phyloP scores from a whole-genome alignment of 2,797 vertebrate species.

The Sebastes diaconus region DNA sequence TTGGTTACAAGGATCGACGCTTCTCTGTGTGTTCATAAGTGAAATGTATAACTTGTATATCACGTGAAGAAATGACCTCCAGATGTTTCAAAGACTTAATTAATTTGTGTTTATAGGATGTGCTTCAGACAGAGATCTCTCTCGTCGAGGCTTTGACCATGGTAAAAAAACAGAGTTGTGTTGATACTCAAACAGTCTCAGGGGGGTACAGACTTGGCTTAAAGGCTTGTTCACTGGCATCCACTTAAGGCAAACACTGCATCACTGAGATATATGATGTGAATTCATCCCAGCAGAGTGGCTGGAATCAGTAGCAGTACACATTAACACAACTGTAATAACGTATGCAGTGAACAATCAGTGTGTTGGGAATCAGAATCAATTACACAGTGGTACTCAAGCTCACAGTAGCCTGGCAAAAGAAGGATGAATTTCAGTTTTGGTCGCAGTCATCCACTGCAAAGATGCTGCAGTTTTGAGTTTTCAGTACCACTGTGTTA shows the following conservation, averaged over 20 bases:
- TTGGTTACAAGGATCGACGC: not conserved
- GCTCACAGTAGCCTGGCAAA: not conserved
- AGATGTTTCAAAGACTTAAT: slow-evolving; percentile 10
- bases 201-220: not conserved
- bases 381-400: slow-evolving; percentile 22
- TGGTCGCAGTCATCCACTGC: not conserved
- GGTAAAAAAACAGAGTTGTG: slow-evolving; percentile 55
- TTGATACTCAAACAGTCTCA: not conserved
- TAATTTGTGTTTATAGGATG: slow-evolving; percentile 64
- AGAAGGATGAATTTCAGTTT: not conserved
- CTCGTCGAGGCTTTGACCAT: slow-evolving; percentile 73
- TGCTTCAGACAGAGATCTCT: slow-evolving; percentile 71
- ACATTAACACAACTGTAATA: not conserved
- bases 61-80: not conserved
- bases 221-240: slow-evolving; percentile 46
- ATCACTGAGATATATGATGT: not conserved
- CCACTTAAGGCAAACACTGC: not conserved
- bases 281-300: not conserved
- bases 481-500: slow-evolving; percentile 5
- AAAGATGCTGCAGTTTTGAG: not conserved
- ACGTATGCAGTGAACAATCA: slow-evolving; percentile 45
- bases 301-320: not conserved
- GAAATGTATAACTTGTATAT: not conserved
- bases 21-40: not conserved
- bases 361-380: not conserved